A percentile compares a stretch with the other conserved stretches of the same genome.
phyloP scores from a whole-genome alignment of 2,113 vertebrate genomes.

The Mormoops blainvillei region DNA sequence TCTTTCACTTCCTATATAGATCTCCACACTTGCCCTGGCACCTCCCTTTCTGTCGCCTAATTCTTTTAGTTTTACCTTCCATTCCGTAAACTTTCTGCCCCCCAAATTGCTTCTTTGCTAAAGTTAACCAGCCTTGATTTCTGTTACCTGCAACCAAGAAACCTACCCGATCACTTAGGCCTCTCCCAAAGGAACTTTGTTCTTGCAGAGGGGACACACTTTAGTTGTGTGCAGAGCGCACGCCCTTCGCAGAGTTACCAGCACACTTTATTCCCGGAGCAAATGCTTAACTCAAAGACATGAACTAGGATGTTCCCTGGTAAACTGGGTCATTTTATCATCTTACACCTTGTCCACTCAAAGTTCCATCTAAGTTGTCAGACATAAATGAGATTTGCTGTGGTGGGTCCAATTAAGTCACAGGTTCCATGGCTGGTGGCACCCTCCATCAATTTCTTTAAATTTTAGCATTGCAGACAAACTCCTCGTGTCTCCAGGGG shows the following conservation, averaged over 20 bases:
- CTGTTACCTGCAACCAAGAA: not conserved
- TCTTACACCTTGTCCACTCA: not conserved
- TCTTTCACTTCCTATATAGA: not conserved
- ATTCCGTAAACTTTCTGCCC: not conserved
- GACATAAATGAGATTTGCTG: not conserved
- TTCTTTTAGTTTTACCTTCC: not conserved
- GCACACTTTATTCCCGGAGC: not conserved
- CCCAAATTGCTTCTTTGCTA: not conserved
- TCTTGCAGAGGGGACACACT: not conserved
- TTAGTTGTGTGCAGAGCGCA: not conserved
- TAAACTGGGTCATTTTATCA: not conserved
- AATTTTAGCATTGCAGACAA: not conserved
- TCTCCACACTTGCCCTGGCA: not conserved
- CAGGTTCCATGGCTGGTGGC: not conserved
- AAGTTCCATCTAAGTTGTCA: not conserved
- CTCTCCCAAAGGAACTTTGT: not conserved
- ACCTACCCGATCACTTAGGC: not conserved
- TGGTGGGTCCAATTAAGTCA: not conserved
- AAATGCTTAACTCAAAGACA: not conserved
- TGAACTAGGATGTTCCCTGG: not conserved
- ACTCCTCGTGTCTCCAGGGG: not conserved
- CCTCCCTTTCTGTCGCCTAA: not conserved
- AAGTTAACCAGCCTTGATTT: not conserved
- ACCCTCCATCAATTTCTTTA: not conserved
- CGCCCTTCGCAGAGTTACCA: not conserved